Evolutionary conservation across 2,797 vertebrate species (phyloP), one percentile per base, ranked within the genome.

Genomic region (Scolopax bukidnonensis): DNA sequence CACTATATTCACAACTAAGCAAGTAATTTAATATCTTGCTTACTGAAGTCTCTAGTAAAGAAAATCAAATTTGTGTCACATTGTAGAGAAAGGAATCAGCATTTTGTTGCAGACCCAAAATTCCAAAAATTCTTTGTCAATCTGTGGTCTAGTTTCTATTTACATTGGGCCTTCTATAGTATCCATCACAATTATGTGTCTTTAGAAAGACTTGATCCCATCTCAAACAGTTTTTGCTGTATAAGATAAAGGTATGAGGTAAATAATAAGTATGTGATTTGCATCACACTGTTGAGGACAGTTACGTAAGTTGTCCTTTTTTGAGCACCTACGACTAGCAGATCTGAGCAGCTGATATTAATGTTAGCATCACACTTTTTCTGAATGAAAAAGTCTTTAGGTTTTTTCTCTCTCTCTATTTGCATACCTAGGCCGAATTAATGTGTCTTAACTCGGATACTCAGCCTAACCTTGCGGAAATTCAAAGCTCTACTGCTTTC

Each of bases 61-160:
- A 82, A 81, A 76, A 57, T 25, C 2, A 12, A 6, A 1, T 33
- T 61, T 74, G 27, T 71, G 11, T 71, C 54, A 41, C 18, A 15
- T 12, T 65, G 38, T 89, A 75, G n/a, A 61, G 80, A 56, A 8
- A 54, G 12, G 33, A 84, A 70, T 79, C 70, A 82, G n/a, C 51
- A 84, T 95, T 93, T 82, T 91, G 54, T 84, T 64, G 47, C 63
- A 68, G 51, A 80, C 32, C 4, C 93, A 92, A 76, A 92, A 85
- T 91, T 83, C 61, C 50, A 64, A 77, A 85, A 87, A 84, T 81
- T 71, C 76, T 78, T 84, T 50, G 47, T 70, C 70, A 81, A 64
- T 65, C 77, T 90, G 10, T 79, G 15, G 16, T 84, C 56, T 70
- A 53, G 85, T 91, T 95, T 96, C 90, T 95, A 18, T 95, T 94